Percentiles rank a stretch among this genome's conserved stretches.
Conservation (phyloP, 2,113 vertebrate species). For the Australoheros scitulus region DNA sequence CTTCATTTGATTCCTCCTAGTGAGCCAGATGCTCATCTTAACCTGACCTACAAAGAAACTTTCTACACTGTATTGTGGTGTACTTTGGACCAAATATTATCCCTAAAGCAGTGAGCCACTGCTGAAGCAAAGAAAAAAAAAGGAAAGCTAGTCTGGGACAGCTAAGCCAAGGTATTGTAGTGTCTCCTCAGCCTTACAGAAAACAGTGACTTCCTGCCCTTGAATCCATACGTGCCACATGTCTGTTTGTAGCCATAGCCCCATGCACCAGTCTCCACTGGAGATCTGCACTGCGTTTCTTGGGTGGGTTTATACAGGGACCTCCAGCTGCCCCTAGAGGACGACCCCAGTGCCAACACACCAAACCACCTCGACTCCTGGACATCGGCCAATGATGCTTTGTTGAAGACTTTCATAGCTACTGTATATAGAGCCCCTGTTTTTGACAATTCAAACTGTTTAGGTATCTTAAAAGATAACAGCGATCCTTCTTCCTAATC, state of each 20-base stretch:
- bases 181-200: neutral
- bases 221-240: neutral
- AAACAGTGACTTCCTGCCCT: neutral
- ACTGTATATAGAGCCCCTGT: neutral
- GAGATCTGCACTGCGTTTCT: neutral
- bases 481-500: neutral
- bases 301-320: neutral
- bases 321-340: neutral
- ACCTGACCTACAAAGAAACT: neutral
- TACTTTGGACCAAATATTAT: neutral
- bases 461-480: neutral
- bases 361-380: neutral
- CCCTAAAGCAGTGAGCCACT: neutral
- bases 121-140: neutral
- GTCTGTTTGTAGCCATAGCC: neutral
- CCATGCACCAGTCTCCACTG: neutral
- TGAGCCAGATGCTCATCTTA: neutral
- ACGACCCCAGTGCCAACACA: neutral
- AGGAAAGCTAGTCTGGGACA: neutral
- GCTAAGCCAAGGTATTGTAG: neutral
- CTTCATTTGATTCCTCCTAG: neutral
- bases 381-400: neutral
- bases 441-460: neutral
- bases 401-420: neutral
- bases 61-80: neutral